Evolutionary conservation across 2,888 invertebrate species (phyloP), one percentile per base, ranked within the genome.

Genomic region (Alitta virens): DNA sequence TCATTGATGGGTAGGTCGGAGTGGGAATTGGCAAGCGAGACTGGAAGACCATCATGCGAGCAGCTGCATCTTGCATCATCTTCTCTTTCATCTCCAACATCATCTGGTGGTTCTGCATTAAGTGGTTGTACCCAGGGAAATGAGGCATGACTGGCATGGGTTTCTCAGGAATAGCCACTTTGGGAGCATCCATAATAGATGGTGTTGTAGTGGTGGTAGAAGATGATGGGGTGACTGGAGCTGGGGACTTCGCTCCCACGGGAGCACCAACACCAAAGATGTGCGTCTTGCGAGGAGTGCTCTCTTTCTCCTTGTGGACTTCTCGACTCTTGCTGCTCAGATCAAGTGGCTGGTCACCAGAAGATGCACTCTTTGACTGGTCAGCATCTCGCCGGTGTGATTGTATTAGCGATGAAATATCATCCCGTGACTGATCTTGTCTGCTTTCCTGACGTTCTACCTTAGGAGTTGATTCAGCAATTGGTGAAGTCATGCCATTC

Each of bases 291-390:
- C 75, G 68, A 2, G 76, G 69, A 16, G 72, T 72, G 38, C 74
- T 73, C 2, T 67, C 64, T 3, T 71, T 68, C 1, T 68, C 64
- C n/a, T n/a, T n/a, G n/a, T n/a, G n/a, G 12, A 67, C 77, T 79
- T 82, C 92, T 18, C 26, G 38, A 23, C 33, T 3, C 50, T 63
- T 59, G n/a, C 40, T 65, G 53, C 90, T 88, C 63, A 95, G 86
- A 81, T 92, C 92, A 51, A 92, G 81, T 0, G 92, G 91, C 75
- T 89, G 87, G 78, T 91, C 91, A 59, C 85, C 75, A 24, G 18
- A 14, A 16, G 25, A 16, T 21, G 50, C 42, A 27, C 23, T 61
- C 63, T 67, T 70, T 60, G 68, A 68, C 27, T 69, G 62, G 60
- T 70, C 70, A 14, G 49, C 65, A 16, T 70, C 70, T 2, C 7